phyloP scores from a whole-genome alignment of 2,888 invertebrate species.

The Caenorhabditis sp. region DNA sequence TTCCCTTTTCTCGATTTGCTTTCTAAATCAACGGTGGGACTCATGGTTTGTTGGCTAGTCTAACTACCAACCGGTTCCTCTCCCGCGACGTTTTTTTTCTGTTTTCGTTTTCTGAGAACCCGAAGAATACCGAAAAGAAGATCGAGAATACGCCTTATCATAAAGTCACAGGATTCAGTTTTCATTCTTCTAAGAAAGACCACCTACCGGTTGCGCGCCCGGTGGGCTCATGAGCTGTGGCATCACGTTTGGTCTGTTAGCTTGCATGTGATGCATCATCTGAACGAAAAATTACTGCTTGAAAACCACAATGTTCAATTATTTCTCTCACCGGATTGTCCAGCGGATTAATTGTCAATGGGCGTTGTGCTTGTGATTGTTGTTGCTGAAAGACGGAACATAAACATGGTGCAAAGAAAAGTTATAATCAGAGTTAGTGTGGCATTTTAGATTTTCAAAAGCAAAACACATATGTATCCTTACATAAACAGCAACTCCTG shows the following conservation, averaged over 20 bases:
- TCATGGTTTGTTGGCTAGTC: neutral
- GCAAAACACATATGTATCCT: conserved; percentile 10
- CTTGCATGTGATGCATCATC: conserved; percentile 60
- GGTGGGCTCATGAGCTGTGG: conserved; percentile 62
- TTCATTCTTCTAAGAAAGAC: no score
- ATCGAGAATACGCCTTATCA: neutral
- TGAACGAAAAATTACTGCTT: neutral
- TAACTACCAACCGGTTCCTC: neutral
- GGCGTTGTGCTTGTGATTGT: conserved; percentile 52
- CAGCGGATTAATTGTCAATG: conserved; percentile 56
- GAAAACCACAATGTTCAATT: conserved; percentile 16
- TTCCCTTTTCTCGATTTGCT: no score
- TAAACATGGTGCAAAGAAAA: neutral
- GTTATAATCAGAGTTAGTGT: no score
- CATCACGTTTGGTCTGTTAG: conserved; percentile 46
- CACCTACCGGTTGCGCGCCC: conserved; percentile 56
- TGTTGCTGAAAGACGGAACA: conserved; percentile 40
- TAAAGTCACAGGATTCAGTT: no score
- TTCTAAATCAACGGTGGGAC: no score
- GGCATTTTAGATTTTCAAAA: neutral
- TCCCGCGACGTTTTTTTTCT: conserved; percentile 1
- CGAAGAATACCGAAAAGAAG: neutral
- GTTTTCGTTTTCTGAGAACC: neutral
- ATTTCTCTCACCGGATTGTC: conserved; percentile 25
- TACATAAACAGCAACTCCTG: conserved; percentile 62